A percentile compares a stretch with the other conserved stretches of the same genome.
Evolutionary conservation across 2,797 vertebrate species (phyloP).

Genomic region (Falco biarmicus): DNA sequence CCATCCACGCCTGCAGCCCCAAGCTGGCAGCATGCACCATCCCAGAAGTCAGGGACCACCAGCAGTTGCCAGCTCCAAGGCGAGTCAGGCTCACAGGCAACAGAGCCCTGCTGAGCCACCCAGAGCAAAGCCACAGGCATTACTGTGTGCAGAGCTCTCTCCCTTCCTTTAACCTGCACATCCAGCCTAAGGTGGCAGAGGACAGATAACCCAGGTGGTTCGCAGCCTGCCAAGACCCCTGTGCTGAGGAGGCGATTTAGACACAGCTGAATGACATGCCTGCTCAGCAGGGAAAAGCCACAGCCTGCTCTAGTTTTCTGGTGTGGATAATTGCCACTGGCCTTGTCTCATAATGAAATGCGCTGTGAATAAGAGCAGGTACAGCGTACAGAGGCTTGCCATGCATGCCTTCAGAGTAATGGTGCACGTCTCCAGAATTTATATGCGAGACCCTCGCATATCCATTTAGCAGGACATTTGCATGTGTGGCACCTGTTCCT

Average conservation of each 20-base stretch:
- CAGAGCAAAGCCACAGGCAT: not conserved
- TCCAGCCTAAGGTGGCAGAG: not conserved
- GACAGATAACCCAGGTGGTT: not conserved
- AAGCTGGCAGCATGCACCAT: fast-evolving
- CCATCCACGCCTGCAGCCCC: fast-evolving
- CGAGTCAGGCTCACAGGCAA: not conserved
- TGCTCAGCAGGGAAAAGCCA: not conserved
- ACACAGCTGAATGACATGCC: not conserved
- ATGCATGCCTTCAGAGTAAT: not conserved
- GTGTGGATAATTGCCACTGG: not conserved
- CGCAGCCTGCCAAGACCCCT: not conserved
- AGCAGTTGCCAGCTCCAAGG: not conserved
- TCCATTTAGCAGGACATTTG: not conserved
- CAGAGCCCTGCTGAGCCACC: not conserved
- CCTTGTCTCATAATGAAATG: not conserved
- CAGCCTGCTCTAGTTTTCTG: not conserved
- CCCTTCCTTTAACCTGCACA: not conserved
- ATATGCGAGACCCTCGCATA: not conserved
- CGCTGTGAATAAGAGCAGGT: not conserved
- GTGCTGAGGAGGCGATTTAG: not conserved
- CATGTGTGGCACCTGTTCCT: not conserved
- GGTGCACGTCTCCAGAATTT: not conserved
- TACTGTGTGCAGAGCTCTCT: not conserved
- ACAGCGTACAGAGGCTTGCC: not conserved
- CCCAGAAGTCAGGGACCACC: not conserved